Evolutionary conservation across 2,113 vertebrate genomes (phyloP).

Genomic region (Platysternon megacephalum): DNA sequence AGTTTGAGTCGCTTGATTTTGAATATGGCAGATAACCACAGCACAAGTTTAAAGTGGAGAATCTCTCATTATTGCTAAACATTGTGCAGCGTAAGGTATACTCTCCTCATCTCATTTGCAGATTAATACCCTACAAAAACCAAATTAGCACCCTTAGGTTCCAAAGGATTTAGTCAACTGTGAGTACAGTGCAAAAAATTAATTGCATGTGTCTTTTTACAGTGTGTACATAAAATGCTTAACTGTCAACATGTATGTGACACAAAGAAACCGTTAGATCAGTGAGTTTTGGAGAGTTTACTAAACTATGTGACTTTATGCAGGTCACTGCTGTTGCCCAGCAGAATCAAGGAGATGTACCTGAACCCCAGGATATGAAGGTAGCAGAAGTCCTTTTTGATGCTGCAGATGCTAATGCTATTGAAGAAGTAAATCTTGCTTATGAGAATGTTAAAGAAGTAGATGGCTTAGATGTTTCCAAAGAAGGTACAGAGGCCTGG

Average conservation of each 20-base stretch:
- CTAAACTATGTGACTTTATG: not conserved
- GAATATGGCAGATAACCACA: not conserved
- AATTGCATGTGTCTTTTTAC: not conserved
- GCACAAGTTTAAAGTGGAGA: not conserved
- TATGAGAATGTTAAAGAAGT: slow-evolving; percentile 99
- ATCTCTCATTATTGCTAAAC: not conserved
- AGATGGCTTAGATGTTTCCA: slow-evolving; percentile 96
- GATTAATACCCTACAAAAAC: not conserved
- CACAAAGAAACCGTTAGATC: not conserved
- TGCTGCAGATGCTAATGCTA: slow-evolving; percentile 96
- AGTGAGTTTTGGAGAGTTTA: not conserved
- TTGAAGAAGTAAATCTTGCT: slow-evolving; percentile 98
- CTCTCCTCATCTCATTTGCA: not conserved
- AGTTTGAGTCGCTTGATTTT: not conserved
- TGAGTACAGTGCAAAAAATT: not conserved
- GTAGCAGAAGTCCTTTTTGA: slow-evolving; percentile 97
- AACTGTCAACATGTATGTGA: not conserved
- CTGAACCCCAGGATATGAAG: slow-evolving; percentile 96
- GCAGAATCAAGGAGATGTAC: slow-evolving; percentile 91
- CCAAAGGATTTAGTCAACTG: not conserved
- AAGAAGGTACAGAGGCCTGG: slow-evolving; percentile 98
- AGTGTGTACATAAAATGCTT: not conserved
- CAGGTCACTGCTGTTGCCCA: slow-evolving; percentile 95
- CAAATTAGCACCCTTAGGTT: not conserved
- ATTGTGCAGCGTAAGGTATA: not conserved